These are phyloP conservation scores for Patiria miniata DNA, from an alignment of 35 echinoderm and acorn worm genomes.

Conservation along the genomic window DNA sequence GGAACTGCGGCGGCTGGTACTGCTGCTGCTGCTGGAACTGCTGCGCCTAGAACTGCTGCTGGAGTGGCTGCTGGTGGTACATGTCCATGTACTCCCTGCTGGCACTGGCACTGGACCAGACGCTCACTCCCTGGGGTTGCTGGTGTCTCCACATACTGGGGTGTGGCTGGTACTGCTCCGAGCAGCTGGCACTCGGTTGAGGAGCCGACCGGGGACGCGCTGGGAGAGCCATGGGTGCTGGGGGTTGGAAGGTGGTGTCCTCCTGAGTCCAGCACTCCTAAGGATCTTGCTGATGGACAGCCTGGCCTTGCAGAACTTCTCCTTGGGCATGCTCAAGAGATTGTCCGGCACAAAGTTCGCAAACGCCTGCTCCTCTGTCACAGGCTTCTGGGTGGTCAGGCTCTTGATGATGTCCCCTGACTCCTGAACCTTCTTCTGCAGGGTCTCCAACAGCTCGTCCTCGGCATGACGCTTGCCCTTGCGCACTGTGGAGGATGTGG, in stretches of 20 bases:
- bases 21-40: too few species aligned
- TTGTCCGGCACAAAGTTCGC: conserved; percentile 57
- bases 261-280: conserved; percentile 13
- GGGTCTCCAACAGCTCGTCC: conserved; percentile 48
- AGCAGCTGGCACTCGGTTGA: too few species aligned
- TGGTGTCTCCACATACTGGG: conserved; percentile 53
- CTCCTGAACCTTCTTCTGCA: conserved; percentile 51
- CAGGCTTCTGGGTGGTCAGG: conserved; percentile 30
- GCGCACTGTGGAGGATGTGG: conserved; percentile 31
- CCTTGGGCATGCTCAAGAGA: conserved; percentile 48
- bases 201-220: neutral
- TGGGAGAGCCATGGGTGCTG: conserved; percentile 3
- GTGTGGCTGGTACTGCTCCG: conserved; percentile 45
- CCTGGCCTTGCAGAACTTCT: conserved; percentile 41
- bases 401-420: conserved; percentile 41
- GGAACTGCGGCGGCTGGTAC: conserved; percentile 8
- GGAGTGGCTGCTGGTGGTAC: conserved; percentile 47
- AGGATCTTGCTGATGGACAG: conserved; percentile 34
- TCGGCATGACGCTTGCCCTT: conserved; percentile 38
- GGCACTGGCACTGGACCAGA: conserved; percentile 48
- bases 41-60: conserved; percentile 28
- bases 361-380: conserved; percentile 30
- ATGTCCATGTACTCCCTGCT: conserved; percentile 44
- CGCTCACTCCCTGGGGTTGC: conserved; percentile 25
- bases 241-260: neutral